Evolutionary conservation across 1,140 invertebrate genomes (phyloP), one percentile per base, ranked within the genome.

Genomic region (Aphaenogaster floridana): DNA sequence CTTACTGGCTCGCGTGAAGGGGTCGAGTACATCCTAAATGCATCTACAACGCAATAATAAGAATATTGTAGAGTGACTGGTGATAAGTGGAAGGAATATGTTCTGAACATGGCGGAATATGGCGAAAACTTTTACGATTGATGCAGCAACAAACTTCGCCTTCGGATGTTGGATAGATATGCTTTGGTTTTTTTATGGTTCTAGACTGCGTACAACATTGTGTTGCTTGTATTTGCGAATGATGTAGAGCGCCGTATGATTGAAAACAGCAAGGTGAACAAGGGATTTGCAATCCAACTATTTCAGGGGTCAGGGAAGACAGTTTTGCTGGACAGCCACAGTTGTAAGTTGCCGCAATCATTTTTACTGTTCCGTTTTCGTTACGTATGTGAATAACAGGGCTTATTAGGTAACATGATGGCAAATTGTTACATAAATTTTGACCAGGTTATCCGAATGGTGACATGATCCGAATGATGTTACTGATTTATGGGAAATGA

Each of bases 311-410:
- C 36, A 42, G 42, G 9, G n/a, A 28, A 42, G 45, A 66, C 1
- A 1, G 39, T 11, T 71, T 36, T 1, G 63, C 3, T 3, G 69
- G 45, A 87, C 93, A 94, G 6, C 92, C 93, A 48, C 93, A 93
- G 5, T 88, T 92, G 39, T 68, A 61, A 69, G 90, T 90, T 8
- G 91, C 77, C 1, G 50, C 50, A 54, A 93, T 93, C 92, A 94
- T 94, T 11, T 72, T 89, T 86, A 63, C 15, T 34, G n/a, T n/a
- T 39, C 6, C 1, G 39, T 21, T 50, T 76, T 36, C 8, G 11
- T 64, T 36, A 69, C 5, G 9, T 13, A 36, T 50, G n/a, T 15
- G 13, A 54, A 36, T 63, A 52, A 39, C 2, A 2, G n/a, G n/a
- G 42, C 3, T 59, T 52, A 45, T 64, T 21, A 3, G 0, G 13